These are phyloP conservation scores for Pseudorhombus dupliciocellatus DNA, from an alignment of 2,113 vertebrate species.

Conservation along the genomic window DNA sequence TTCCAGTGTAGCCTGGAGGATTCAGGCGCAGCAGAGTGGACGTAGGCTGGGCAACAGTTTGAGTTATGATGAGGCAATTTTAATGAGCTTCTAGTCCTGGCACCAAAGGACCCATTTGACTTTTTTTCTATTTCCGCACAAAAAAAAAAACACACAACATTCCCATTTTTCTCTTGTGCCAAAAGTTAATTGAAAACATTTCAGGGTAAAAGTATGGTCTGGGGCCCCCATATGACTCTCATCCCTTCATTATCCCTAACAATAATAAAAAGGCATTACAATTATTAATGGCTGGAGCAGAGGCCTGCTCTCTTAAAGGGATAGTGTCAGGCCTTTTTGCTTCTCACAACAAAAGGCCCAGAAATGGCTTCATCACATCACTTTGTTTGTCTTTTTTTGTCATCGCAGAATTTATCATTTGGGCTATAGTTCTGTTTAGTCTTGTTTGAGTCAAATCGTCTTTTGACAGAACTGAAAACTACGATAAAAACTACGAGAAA, in stretches of 20 bases:
- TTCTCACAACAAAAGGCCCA: constrained; percentile 32
- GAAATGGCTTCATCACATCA: constrained; percentile 11
- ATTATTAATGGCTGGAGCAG: constrained; percentile 71
- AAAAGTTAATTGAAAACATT: constrained; percentile 75
- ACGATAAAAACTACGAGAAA: not conserved
- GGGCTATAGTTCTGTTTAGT: not conserved
- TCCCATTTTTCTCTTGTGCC: constrained; percentile 83
- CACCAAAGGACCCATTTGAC: constrained; percentile 72
- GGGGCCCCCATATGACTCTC: constrained; percentile 74
- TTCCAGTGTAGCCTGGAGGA: constrained; percentile 19
- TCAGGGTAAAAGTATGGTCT: constrained; percentile 82
- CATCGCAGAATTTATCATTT: constrained; percentile 42
- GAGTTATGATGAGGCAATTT: constrained; percentile 89
- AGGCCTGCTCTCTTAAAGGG: constrained; percentile 54
- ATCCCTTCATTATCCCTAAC: constrained; percentile 87
- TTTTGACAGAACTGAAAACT: not conserved
- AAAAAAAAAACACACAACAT: constrained; percentile 89
- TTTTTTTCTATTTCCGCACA: constrained; percentile 88
- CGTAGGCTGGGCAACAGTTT: constrained; percentile 70
- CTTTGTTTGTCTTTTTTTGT: constrained; percentile 17
- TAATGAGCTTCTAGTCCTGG: constrained; percentile 90
- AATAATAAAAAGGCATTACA: constrained; percentile 89
- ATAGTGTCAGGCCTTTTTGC: constrained; percentile 28
- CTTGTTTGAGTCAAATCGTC: not conserved
- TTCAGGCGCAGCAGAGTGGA: constrained; percentile 52